Conservation (phyloP, 2,888 invertebrate genomes). For the Andrena bucephala region DNA sequence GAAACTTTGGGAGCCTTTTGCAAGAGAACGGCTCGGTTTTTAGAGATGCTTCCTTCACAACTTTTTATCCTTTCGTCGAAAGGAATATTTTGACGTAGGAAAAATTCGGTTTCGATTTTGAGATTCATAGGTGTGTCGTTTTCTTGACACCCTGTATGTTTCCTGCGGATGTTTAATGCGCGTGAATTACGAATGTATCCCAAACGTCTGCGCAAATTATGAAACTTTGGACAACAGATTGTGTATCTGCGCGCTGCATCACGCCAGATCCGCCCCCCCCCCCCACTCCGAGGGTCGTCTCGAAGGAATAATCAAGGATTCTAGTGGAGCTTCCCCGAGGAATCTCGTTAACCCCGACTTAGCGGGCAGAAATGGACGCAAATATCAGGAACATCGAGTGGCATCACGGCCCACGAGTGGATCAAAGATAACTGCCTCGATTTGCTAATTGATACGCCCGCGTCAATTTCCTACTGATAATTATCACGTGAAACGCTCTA, state of each 20-base stretch:
- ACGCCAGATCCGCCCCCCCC: neutral
- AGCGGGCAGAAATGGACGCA: conserved; percentile 51
- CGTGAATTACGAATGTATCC: neutral
- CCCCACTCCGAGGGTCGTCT: conserved; percentile 26
- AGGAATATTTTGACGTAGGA: neutral
- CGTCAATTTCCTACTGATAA: conserved; percentile 1
- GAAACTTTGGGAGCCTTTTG: neutral
- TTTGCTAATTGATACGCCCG: conserved; percentile 22
- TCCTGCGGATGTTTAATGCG: neutral
- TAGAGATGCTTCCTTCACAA: neutral
- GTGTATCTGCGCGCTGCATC: neutral
- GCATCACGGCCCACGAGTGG: conserved; percentile 36
- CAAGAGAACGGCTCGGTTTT: neutral
- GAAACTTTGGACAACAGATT: neutral
- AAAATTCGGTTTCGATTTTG: neutral
- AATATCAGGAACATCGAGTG: conserved; percentile 55
- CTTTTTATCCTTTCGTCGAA: neutral
- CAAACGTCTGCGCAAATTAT: neutral
- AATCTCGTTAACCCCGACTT: conserved; percentile 54
- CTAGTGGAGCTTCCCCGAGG: conserved; percentile 17
- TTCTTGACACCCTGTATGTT: neutral
- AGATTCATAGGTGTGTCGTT: neutral
- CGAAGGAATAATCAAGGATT: conserved; percentile 55
- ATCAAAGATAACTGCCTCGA: conserved; percentile 35
- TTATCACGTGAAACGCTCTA: conserved; percentile 6